A percentile compares a stretch with the other conserved stretches of the same genome.
phyloP scores from a whole-genome alignment of 2,113 vertebrate genomes.

The Colinus virginianus region DNA sequence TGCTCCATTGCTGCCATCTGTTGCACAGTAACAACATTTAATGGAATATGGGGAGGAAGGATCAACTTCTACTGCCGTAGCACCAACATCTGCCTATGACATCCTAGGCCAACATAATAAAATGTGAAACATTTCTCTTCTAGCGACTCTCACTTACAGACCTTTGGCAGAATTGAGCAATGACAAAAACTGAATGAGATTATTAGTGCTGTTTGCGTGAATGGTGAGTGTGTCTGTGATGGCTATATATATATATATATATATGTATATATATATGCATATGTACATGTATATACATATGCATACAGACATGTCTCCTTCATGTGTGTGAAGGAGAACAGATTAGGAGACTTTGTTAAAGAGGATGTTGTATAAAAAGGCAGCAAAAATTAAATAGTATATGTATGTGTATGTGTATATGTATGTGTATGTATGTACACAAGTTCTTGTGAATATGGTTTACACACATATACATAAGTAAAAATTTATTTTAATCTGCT shows the following conservation, averaged over 20 bases:
- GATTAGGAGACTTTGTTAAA: not conserved
- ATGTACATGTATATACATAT: not conserved
- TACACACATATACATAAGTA: not conserved
- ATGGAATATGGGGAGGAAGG: no score
- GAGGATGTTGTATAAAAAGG: not conserved
- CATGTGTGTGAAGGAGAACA: not conserved
- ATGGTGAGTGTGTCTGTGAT: not conserved
- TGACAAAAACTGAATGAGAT: not conserved
- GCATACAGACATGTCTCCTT: not conserved
- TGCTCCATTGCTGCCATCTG: no score
- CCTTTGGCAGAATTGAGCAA: not conserved
- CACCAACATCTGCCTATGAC: not conserved
- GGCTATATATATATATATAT: not conserved
- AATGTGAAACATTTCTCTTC: not conserved
- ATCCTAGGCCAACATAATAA: not conserved
- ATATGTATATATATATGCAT: not conserved
- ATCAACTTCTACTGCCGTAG: not conserved
- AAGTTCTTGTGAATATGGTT: not conserved
- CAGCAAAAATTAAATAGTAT: not conserved
- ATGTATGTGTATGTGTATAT: fast-evolving
- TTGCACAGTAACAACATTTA: no score
- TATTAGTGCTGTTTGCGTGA: not conserved
- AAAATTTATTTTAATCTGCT: not conserved
- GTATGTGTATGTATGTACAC: not conserved
- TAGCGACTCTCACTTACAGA: not conserved